Percentiles rank a stretch among this genome's conserved stretches.
Evolutionary conservation across 2,797 vertebrate genomes (phyloP).

Genomic region (Sebastes oblongus): DNA sequence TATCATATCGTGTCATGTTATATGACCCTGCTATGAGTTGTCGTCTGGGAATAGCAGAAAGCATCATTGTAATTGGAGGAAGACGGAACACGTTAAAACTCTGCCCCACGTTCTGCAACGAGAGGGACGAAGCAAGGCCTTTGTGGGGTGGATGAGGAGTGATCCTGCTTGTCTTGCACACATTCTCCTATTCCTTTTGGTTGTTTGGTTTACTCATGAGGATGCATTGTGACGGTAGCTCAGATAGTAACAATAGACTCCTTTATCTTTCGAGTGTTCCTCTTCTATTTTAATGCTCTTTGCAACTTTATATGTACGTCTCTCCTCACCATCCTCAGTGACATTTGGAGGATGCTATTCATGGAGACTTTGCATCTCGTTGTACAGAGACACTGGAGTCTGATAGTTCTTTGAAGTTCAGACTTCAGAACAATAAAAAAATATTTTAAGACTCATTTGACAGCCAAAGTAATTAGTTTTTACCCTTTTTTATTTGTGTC

Average conservation of each 20-base stretch:
- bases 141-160: neutral
- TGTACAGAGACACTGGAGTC: conserved; percentile 16
- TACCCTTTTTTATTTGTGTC: neutral
- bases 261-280: conserved; percentile 16
- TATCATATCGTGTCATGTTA: neutral
- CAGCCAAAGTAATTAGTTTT: conserved; percentile 45
- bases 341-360: conserved; percentile 39
- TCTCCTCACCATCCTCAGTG: conserved; percentile 14
- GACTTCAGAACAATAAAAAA: neutral
- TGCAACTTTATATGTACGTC: conserved; percentile 8
- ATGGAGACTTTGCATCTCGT: neutral
- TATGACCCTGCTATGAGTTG: neutral
- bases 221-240: conserved; percentile 9
- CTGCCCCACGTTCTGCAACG: neutral
- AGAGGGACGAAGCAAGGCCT: neutral
- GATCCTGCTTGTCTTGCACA: conserved; percentile 1
- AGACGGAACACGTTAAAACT: neutral
- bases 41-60: neutral
- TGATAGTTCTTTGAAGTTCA: conserved; percentile 37
- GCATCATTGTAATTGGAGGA: neutral
- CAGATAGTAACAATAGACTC: conserved; percentile 25
- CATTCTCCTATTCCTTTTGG: neutral
- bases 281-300: conserved; percentile 22
- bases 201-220: conserved; percentile 20
- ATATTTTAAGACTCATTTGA: conserved; percentile 40